Conservation (phyloP, 2,113 vertebrate species). For the Lichenostomus cassidix region DNA sequence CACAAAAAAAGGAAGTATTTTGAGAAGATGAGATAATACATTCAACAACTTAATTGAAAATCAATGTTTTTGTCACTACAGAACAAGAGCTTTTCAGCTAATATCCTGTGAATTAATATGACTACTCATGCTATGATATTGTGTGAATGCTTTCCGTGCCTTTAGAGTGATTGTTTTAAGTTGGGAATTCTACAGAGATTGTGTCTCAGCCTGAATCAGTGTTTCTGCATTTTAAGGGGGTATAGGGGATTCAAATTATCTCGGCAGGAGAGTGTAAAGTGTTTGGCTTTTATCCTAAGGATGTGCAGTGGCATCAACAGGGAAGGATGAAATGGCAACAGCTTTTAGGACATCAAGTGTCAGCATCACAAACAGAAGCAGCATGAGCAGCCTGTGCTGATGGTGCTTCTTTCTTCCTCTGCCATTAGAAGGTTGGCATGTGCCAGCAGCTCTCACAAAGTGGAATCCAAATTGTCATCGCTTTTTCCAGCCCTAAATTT, state of each 20-base stretch:
- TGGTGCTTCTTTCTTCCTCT: conserved; percentile 26
- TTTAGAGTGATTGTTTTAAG: neutral
- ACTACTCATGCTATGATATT: neutral
- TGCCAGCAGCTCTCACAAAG: neutral
- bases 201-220: neutral
- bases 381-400: neutral
- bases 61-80: neutral
- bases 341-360: conserved; percentile 21
- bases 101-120: neutral
- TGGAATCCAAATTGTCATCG: neutral
- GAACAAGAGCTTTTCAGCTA: conserved; percentile 2
- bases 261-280: neutral
- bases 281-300: neutral
- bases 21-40: neutral
- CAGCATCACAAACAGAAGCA: conserved; percentile 12
- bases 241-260: neutral
- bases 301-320: neutral
- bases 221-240: neutral
- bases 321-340: neutral
- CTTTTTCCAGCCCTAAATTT: neutral
- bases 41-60: neutral
- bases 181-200: neutral
- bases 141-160: neutral
- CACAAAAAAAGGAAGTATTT: neutral
- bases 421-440: neutral